Conservation (phyloP, 35 echinoderm and acorn worm species). For the Amphiura filiformis region DNA sequence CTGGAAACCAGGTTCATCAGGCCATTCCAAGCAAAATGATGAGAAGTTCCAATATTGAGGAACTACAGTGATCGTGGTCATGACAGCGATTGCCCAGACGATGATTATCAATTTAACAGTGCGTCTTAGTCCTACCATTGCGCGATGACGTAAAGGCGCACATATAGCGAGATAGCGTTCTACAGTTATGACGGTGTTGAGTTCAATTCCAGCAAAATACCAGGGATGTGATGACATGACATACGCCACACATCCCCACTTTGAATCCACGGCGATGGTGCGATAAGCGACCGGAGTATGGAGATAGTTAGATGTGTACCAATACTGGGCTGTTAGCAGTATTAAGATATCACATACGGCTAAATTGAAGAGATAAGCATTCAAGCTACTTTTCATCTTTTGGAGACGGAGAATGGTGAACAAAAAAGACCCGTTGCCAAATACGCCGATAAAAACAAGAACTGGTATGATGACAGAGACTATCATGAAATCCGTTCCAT, state of each 20-base stretch:
- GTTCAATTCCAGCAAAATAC: background rate
- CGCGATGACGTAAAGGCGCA: background rate
- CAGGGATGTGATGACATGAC: background rate
- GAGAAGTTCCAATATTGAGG: too few relatives aligned
- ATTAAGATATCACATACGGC: background rate
- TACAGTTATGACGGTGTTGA: background rate
- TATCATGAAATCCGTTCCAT: background rate
- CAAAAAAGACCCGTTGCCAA: background rate
- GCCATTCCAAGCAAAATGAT: too few relatives aligned
- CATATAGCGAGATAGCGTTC: background rate
- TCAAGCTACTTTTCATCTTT: background rate
- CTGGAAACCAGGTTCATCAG: too few relatives aligned
- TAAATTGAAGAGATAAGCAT: background rate
- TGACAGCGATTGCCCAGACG: background rate
- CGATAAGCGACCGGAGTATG: background rate
- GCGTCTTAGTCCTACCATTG: background rate
- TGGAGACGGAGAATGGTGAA: background rate
- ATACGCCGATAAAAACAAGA: background rate
- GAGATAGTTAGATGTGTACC: background rate
- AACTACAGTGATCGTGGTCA: too few relatives aligned
- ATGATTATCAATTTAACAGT: background rate
- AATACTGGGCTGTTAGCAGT: background rate
- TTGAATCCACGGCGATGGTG: background rate
- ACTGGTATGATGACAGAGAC: background rate
- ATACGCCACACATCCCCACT: background rate